phyloP scores from a whole-genome alignment of 2,888 invertebrate genomes.

The Phrixothrix hirtus region DNA sequence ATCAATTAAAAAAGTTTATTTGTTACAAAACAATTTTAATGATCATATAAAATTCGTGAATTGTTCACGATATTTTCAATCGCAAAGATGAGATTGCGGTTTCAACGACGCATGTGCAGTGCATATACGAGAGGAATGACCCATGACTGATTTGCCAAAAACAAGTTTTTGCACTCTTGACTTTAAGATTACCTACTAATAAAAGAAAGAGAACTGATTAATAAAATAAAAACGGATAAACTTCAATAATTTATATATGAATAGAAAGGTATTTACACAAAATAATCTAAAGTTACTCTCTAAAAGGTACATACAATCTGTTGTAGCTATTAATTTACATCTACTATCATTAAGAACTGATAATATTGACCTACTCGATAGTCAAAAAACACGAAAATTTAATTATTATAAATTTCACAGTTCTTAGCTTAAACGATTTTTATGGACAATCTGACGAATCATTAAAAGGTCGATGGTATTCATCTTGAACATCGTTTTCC shows the following conservation, averaged over 20 bases:
- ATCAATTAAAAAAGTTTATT: conserved; percentile 3
- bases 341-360: background rate
- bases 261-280: conserved; percentile 11
- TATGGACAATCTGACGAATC: background rate
- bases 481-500: no score
- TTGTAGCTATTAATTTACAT: background rate
- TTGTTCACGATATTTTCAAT: conserved; percentile 20
- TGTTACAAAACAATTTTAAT: conserved; percentile 15
- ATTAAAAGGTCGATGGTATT: background rate
- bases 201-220: conserved; percentile 47
- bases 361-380: background rate
- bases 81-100: conserved; percentile 36
- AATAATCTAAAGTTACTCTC: background rate
- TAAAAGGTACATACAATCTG: background rate
- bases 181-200: conserved; percentile 44
- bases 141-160: conserved; percentile 50
- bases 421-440: background rate
- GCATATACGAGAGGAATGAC: conserved; percentile 49
- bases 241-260: conserved; percentile 37
- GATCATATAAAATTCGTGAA: conserved; percentile 16
- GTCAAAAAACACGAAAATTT: background rate
- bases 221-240: conserved; percentile 42
- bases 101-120: conserved; percentile 36
- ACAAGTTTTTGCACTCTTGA: conserved; percentile 49
- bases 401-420: background rate